Evolutionary conservation across 2,888 invertebrate genomes (phyloP).

Genomic region (Ormyrus nitidulus): DNA sequence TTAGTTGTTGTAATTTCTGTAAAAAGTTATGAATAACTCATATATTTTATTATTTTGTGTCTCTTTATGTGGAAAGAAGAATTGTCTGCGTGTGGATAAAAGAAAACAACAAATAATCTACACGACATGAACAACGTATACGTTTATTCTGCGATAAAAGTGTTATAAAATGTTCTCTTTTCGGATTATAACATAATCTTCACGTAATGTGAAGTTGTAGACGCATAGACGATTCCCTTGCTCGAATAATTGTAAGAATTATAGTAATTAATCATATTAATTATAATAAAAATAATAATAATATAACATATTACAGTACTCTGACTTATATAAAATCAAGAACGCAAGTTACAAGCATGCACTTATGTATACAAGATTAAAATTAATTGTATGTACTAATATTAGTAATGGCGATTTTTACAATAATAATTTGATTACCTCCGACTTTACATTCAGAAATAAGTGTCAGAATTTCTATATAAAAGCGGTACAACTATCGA

Average conservation of each 20-base stretch:
- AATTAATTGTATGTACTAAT: conserved; percentile 53
- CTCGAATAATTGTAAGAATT: conserved; percentile 46
- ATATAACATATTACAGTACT: conserved; percentile 52
- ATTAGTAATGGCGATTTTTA: conserved; percentile 56
- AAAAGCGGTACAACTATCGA: neutral
- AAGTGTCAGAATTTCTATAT: conserved; percentile 17
- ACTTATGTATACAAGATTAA: conserved; percentile 48
- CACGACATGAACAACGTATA: conserved; percentile 51
- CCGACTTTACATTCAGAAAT: conserved; percentile 55
- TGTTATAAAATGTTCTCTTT: conserved; percentile 52
- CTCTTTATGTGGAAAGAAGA: conserved; percentile 1
- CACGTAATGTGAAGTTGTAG: conserved; percentile 50
- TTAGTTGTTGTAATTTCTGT: conserved; percentile 46
- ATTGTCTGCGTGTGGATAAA: conserved; percentile 15
- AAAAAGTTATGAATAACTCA: conserved; percentile 21
- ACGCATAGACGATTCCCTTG: conserved; percentile 51
- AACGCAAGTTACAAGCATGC: conserved; percentile 57
- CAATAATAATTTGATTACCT: conserved; percentile 55
- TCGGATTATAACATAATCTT: conserved; percentile 52
- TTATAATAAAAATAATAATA: conserved; percentile 50
- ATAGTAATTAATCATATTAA: conserved; percentile 39
- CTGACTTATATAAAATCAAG: conserved; percentile 58
- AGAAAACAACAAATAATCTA: conserved; percentile 47
- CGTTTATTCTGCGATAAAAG: conserved; percentile 54
- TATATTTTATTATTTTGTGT: conserved; percentile 26